These are phyloP conservation scores for Meiosimyza platycephala DNA, from an alignment of 2,888 invertebrate genomes.

Conservation along the genomic window DNA sequence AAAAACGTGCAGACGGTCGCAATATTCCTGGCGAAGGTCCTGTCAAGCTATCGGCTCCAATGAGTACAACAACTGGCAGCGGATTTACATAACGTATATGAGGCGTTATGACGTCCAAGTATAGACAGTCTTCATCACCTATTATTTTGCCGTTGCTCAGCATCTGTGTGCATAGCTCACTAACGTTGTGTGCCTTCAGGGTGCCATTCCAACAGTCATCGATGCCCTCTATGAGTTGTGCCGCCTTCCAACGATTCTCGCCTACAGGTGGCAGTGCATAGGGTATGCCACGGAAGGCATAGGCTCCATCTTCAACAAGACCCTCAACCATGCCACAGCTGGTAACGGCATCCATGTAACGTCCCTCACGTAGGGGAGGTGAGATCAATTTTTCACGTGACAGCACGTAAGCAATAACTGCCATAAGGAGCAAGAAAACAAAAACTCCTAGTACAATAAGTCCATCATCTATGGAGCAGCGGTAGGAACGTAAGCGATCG, in stretches of 20 bases:
- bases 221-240: constrained; percentile 75
- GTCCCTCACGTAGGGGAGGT: constrained; percentile 78
- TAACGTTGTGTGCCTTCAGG: constrained; percentile 74
- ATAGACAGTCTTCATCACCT: constrained; percentile 86
- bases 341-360: constrained; percentile 78
- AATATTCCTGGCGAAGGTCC: constrained; percentile 80
- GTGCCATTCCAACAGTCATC: constrained; percentile 85
- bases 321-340: constrained; percentile 85
- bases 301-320: constrained; percentile 80
- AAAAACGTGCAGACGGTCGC: constrained; percentile 81
- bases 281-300: constrained; percentile 85
- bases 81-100: constrained; percentile 82
- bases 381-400: constrained; percentile 71
- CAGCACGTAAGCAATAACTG: constrained; percentile 75
- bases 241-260: constrained; percentile 77
- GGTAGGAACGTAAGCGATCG: constrained; percentile 74
- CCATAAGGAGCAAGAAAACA: constrained; percentile 72
- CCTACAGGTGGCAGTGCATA: constrained; percentile 81
- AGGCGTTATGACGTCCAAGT: constrained; percentile 85
- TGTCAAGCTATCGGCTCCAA: constrained; percentile 82
- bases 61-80: constrained; percentile 83
- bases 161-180: constrained; percentile 78
- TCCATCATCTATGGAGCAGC: constrained; percentile 74
- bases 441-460: constrained; percentile 71
- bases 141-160: constrained; percentile 74